These are phyloP conservation scores for Halisarca cf. caerulea DNA, from an alignment of 37 sponge, comb jelly and placozoan genomes.

Conservation along the genomic window DNA sequence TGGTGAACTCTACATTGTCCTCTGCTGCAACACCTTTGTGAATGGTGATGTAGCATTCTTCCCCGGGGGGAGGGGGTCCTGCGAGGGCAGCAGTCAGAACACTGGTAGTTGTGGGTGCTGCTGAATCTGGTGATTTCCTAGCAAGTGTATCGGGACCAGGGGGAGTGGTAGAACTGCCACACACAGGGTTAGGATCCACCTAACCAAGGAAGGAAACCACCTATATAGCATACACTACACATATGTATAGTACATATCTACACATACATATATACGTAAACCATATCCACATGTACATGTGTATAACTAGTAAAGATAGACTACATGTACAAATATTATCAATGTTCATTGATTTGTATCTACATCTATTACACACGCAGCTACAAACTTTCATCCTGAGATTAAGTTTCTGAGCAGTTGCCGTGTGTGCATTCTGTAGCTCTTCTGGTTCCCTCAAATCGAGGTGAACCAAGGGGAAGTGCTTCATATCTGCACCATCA, in stretches of 20 bases:
- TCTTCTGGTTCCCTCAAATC: conserved; percentile 16
- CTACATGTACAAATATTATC: no score
- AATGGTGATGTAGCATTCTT: not conserved
- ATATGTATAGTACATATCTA: no score
- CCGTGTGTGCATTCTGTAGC: no score
- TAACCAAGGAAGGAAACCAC: not conserved
- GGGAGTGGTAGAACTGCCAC: not conserved
- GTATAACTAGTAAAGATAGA: no score
- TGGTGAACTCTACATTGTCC: conserved; percentile 22
- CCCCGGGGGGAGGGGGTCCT: not conserved
- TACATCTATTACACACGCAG: no score
- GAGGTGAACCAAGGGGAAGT: conserved; percentile 14
- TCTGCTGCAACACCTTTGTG: not conserved
- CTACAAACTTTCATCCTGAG: no score
- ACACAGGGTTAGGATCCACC: not conserved
- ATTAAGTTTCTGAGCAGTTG: no score
- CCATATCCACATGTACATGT: no score
- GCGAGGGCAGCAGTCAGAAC: not conserved
- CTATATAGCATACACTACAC: not conserved
- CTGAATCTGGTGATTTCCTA: not conserved
- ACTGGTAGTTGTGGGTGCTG: not conserved
- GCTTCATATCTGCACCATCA: conserved; percentile 25
- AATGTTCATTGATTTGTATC: no score
- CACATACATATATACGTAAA: no score
- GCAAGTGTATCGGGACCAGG: not conserved